phyloP scores from a whole-genome alignment of 1,140 invertebrate species.

The Venustaconcha ellipsiformis region DNA sequence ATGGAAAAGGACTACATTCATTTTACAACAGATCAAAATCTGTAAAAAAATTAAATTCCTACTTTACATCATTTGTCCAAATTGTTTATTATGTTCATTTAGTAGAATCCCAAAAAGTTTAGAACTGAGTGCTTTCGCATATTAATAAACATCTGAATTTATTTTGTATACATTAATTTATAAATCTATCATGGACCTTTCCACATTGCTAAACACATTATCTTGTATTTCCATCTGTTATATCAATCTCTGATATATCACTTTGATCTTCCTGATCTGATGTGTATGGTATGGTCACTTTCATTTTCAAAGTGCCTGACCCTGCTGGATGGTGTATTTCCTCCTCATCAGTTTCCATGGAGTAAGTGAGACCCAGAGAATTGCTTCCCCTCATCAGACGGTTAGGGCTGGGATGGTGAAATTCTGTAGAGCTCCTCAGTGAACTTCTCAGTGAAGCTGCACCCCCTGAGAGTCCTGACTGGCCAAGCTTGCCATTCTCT shows the following conservation, averaged over 20 bases:
- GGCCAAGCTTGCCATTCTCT: conserved; percentile 42
- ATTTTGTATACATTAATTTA: too few relatives aligned
- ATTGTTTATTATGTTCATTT: too few relatives aligned
- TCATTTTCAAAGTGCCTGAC: conserved; percentile 45
- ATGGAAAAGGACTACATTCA: too few relatives aligned
- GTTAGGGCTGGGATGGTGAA: not conserved
- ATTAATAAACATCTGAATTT: too few relatives aligned
- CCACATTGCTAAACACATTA: not conserved
- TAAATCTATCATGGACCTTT: too few relatives aligned
- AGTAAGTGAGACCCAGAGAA: conserved; percentile 53
- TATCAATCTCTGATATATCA: conserved; percentile 53
- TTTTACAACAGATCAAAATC: too few relatives aligned
- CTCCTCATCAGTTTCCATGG: conserved; percentile 42
- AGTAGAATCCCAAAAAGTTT: too few relatives aligned
- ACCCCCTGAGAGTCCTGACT: conserved; percentile 27
- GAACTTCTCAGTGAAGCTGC: conserved; percentile 26
- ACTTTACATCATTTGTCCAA: too few relatives aligned
- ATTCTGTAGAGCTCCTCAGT: conserved; percentile 8
- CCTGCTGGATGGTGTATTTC: conserved; percentile 33
- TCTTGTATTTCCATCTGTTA: conserved; percentile 36
- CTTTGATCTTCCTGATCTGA: conserved; percentile 40
- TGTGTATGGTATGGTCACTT: conserved; percentile 50
- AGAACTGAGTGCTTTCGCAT: too few relatives aligned
- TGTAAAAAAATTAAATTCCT: too few relatives aligned
- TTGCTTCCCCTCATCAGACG: not conserved